Base-by-base conservation (phyloP, 2,888 invertebrate genomes). In the Dynastes grantii region DNA sequence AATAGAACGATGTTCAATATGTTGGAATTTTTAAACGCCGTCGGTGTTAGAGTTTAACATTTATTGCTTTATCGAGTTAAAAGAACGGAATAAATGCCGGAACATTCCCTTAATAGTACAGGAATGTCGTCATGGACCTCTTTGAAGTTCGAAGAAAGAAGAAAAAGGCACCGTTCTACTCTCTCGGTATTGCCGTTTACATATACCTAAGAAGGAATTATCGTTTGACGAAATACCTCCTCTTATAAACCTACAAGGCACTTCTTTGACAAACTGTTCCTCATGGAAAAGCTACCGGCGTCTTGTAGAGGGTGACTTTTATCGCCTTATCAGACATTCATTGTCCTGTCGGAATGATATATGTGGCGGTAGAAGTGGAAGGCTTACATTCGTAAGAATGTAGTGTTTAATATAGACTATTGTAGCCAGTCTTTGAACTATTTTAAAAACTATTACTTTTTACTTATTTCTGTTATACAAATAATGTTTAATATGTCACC, bases 51-150 rank as follows among this genome's bases (percentile, higher is more conserved):
- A 68, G 27, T 51, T 45, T 27, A 68, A 68, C 68, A 68, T 68
- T 68, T 68, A 68, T 68, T 68, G 68, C 68, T 68, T 68, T 68
- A 68, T 68, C 68, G 68, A 68, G 68, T 68, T 68, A 68, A 68
- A 29, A 27, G 29, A 68, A 51, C 22, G 22, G 51, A 68, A 51
- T 68, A 68, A 68, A 51, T 53, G 68, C 49, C 49, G 51, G 51
- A 27, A 51, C 68, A 68, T 68, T 68, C 68, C 68, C 68, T 68
- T 68, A 68, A 68, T 68, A 27, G 68, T 51, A 49, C 51, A 68
- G 51, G 68, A 68, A 68, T 68, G 68, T 68, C 51, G 68, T 68
- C 29, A 51, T 68, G 68, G 51, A 13, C 22, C 9, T 68, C 49
- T 68, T 49, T 68, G 68, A 68, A 68, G 68, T 68, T 68, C 22